phyloP scores from a whole-genome alignment of 2,113 vertebrate genomes.

The Aspiorhynchus laticeps region DNA sequence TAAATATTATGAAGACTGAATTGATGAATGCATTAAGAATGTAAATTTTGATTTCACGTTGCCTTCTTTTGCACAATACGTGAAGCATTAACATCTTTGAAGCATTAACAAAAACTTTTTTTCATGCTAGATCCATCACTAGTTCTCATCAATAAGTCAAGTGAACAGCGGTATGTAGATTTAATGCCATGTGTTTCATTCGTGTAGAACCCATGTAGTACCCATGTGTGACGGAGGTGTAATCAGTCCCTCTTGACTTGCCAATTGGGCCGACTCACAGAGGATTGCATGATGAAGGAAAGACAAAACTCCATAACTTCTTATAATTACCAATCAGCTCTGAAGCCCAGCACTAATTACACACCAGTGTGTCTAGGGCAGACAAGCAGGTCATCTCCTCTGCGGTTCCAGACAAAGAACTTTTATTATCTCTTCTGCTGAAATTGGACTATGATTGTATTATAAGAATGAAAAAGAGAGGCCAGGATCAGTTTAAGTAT shows the following conservation, averaged over 20 bases:
- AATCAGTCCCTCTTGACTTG: slow-evolving; percentile 26
- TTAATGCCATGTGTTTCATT: background rate
- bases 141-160: background rate
- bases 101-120: background rate
- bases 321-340: slow-evolving; percentile 45
- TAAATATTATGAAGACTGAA: background rate
- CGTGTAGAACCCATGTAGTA: background rate
- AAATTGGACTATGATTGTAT: slow-evolving; percentile 18
- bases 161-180: slow-evolving; percentile 18
- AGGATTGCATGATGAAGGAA: slow-evolving; percentile 31
- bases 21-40: background rate
- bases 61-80: background rate
- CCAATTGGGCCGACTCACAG: slow-evolving; percentile 16
- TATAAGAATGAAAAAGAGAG: background rate
- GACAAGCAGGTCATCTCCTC: slow-evolving; percentile 36
- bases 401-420: slow-evolving; percentile 21
- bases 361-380: slow-evolving; percentile 14
- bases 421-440: slow-evolving; percentile 21
- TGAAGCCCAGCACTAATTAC: slow-evolving; percentile 40
- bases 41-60: background rate
- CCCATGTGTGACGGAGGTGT: slow-evolving; percentile 4
- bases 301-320: slow-evolving; percentile 12
- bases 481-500: background rate
- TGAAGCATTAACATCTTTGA: background rate
- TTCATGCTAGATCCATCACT: background rate